Evolutionary conservation across 2,113 vertebrate species (phyloP).

Genomic region (human (Homo sapiens)): GRCh38 chr5:147911001-147911500

Average conservation of each 20-base stretch:
- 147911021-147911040: neutral
- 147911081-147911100: neutral
- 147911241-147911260: too few species aligned
- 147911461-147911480: neutral
- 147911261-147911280: neutral
- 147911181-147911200: neutral
- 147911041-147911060: neutral
- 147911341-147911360: neutral
- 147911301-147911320: neutral
- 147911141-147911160: neutral
- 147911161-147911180: neutral
- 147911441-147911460: neutral
- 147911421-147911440: neutral
- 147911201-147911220: neutral
- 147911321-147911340: neutral
- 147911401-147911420: neutral
- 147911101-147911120: neutral
- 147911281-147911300: neutral
- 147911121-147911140: neutral
- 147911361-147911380: neutral
- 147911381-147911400: neutral
- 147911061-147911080: neutral
- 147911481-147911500: neutral
- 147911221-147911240: neutral
- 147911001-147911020: neutral